Percentiles rank a stretch among this genome's conserved stretches.
Conservation (phyloP, 1,140 invertebrate species). For the Penaeus vannamei region DNA sequence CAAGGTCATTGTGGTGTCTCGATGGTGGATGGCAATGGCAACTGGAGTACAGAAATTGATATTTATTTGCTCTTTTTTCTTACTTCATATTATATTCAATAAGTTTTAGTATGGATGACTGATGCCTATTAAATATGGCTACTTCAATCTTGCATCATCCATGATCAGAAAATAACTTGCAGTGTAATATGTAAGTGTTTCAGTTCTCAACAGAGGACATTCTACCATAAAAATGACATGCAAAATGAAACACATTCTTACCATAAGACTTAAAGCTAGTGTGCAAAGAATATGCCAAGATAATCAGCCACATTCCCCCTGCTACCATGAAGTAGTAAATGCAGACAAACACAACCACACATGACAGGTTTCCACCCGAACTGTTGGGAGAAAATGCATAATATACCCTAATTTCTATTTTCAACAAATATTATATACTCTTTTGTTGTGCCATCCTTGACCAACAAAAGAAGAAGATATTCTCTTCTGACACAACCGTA, state of each 20-base stretch:
- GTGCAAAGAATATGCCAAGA: constrained; percentile 94
- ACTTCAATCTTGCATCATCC: background rate
- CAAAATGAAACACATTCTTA: constrained; percentile 70
- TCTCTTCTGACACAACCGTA: too few relatives aligned
- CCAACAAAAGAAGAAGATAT: too few relatives aligned
- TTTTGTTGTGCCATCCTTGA: background rate
- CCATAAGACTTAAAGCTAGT: constrained; percentile 87
- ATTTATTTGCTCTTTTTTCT: background rate
- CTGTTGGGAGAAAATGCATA: constrained; percentile 70
- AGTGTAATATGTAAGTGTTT: background rate
- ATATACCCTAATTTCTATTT: background rate
- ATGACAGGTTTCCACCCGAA: constrained; percentile 88
- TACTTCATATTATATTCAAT: background rate
- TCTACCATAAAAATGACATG: background rate
- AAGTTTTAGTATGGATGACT: too few relatives aligned
- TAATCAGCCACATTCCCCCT: constrained; percentile 95
- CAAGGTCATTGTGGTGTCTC: background rate
- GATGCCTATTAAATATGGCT: background rate
- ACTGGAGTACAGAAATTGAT: background rate
- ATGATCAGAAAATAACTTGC: background rate
- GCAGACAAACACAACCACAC: constrained; percentile 93
- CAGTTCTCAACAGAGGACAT: background rate
- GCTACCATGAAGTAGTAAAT: constrained; percentile 97
- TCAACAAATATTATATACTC: background rate
- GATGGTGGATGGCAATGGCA: too few relatives aligned